A percentile compares a stretch with the other conserved stretches of the same genome.
These are phyloP conservation scores for Melanotaenia parkinsoni DNA, from an alignment of 2,797 vertebrate species.

Conservation along the genomic window DNA sequence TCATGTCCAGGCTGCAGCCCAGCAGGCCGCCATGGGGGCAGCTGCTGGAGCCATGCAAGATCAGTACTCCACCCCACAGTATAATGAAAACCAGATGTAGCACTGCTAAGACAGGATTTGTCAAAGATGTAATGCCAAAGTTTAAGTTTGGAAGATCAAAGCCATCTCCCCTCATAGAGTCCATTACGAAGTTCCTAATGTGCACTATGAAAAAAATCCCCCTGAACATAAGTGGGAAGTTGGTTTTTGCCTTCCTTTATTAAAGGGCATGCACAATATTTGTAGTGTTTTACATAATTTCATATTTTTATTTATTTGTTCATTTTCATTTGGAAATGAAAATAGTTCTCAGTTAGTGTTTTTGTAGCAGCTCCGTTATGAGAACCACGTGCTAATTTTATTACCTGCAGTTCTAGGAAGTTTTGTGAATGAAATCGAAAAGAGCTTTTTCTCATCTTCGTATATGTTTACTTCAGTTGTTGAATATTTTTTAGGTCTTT, in stretches of 20 bases:
- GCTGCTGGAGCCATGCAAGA: conserved; percentile 87
- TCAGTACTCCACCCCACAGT: conserved; percentile 84
- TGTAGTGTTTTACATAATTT: conserved; percentile 36
- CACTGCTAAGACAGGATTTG: conserved; percentile 1
- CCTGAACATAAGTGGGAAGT: conserved; percentile 10
- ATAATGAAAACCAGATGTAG: conserved; percentile 75
- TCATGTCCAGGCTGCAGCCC: conserved; percentile 91
- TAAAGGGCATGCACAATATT: conserved; percentile 18
- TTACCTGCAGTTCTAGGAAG: conserved; percentile 7
- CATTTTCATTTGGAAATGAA: conserved; percentile 27
- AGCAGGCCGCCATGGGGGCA: conserved; percentile 91
- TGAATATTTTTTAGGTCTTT: background rate
- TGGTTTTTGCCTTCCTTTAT: conserved; percentile 18
- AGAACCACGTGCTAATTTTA: conserved; percentile 27
- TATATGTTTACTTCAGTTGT: background rate
- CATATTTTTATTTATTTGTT: background rate
- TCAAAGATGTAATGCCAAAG: conserved; percentile 51
- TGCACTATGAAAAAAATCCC: conserved; percentile 10
- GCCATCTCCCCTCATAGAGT: conserved; percentile 1
- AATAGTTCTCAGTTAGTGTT: conserved; percentile 41
- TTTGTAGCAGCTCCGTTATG: conserved; percentile 26
- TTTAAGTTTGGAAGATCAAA: conserved; percentile 15
- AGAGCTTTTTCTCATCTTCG: background rate
- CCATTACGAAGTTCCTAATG: background rate
- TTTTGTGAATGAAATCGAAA: conserved; percentile 24